Conservation (phyloP, 2,797 vertebrate genomes). For the Sebastes steindachneri region DNA sequence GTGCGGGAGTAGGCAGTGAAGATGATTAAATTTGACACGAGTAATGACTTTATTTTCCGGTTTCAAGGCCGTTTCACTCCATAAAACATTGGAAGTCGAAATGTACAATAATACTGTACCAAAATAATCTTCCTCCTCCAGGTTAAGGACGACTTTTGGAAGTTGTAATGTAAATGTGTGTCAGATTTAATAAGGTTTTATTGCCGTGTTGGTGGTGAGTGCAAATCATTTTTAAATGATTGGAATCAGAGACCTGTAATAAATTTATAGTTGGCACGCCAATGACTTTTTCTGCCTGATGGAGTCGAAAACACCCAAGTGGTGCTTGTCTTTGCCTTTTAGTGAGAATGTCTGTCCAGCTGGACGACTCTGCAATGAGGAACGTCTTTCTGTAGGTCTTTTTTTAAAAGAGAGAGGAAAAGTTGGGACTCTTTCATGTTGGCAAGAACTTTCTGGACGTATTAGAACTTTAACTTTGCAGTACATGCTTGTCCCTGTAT, state of each 20-base stretch:
- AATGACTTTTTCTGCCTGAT: background rate
- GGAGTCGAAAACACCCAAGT: constrained; percentile 14
- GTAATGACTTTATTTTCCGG: constrained; percentile 34
- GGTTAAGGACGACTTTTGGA: constrained; percentile 25
- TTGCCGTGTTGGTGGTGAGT: constrained; percentile 10
- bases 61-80: constrained; percentile 38
- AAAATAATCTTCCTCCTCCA: background rate
- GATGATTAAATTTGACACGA: constrained; percentile 14
- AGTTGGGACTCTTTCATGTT: constrained; percentile 8
- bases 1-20: background rate
- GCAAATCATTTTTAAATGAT: constrained; percentile 21
- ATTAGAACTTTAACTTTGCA: background rate
- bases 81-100: constrained; percentile 42
- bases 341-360: constrained; percentile 24
- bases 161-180: constrained; percentile 8
- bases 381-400: constrained; percentile 15
- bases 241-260: constrained; percentile 11
- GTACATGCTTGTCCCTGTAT: background rate
- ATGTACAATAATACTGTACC: background rate
- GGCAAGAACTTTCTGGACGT: background rate
- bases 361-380: constrained; percentile 32
- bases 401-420: constrained; percentile 10
- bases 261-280: background rate
- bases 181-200: constrained; percentile 23
- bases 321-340: constrained; percentile 14